Conservation (phyloP, 2,888 invertebrate species). For the Saturnia pavonia region DNA sequence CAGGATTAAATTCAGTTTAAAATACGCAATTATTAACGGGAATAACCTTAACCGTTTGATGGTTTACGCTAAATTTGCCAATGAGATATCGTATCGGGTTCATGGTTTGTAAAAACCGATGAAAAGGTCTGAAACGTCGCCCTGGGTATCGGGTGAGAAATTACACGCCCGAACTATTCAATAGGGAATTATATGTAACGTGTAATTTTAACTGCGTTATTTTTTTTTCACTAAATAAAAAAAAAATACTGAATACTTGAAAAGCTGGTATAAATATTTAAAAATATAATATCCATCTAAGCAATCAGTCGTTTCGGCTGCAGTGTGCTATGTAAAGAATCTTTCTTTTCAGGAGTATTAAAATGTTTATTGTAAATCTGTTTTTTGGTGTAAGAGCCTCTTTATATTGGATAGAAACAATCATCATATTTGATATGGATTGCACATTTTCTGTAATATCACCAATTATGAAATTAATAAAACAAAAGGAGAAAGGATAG, state of each 20-base stretch:
- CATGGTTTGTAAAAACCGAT: constrained; percentile 69
- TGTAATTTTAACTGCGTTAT: not conserved
- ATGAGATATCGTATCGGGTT: constrained; percentile 69
- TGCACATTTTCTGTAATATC: too few species aligned
- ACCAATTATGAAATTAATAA: too few species aligned
- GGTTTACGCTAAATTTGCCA: constrained; percentile 75
- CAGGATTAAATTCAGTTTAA: constrained; percentile 15
- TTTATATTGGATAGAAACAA: not conserved
- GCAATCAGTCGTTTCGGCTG: not conserved
- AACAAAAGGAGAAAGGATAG: too few species aligned
- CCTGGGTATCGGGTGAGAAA: constrained; percentile 47
- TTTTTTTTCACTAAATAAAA: not conserved
- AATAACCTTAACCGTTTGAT: constrained; percentile 39
- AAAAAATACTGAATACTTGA: not conserved
- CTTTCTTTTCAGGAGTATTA: not conserved
- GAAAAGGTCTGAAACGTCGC: constrained; percentile 48
- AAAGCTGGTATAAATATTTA: not conserved
- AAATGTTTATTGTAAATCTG: too few species aligned
- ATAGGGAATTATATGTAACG: not conserved
- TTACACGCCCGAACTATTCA: constrained; percentile 21
- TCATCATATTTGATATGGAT: too few species aligned
- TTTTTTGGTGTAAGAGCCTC: not conserved
- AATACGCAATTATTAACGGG: constrained; percentile 19
- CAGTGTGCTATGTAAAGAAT: not conserved
- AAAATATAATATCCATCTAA: too few species aligned